A percentile compares a stretch with the other conserved stretches of the same genome.
phyloP scores from a whole-genome alignment of 2,797 vertebrate species.

The Apodemus agrarius region DNA sequence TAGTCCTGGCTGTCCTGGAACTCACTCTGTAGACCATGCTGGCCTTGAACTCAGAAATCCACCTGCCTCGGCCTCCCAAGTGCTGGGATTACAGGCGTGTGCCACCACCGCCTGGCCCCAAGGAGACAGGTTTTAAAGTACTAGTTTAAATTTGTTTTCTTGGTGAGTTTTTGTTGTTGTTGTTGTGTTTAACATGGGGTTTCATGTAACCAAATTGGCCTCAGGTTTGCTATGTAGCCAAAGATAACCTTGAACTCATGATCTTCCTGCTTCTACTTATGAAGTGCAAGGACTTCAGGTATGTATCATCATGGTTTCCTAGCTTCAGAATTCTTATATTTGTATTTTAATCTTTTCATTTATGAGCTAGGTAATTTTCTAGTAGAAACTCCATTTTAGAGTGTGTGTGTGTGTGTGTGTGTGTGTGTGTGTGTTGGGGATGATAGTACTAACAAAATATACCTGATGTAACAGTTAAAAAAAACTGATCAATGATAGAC shows the following conservation, averaged over 20 bases:
- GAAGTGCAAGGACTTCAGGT: background rate
- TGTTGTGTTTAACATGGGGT: background rate
- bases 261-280: background rate
- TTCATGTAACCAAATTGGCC: background rate
- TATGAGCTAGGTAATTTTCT: background rate
- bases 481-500: background rate
- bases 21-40: background rate
- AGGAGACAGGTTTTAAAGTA: background rate
- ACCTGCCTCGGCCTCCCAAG: background rate
- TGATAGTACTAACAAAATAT: background rate
- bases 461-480: background rate
- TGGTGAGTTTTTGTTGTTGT: background rate
- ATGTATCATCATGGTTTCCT: background rate
- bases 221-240: background rate
- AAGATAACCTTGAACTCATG: background rate
- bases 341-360: background rate
- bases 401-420: background rate
- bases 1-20: background rate
- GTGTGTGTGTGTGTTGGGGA: background rate
- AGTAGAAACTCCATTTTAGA: conserved; percentile 37
- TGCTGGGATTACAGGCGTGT: background rate
- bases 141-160: background rate
- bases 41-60: background rate
- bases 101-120: too few species aligned
- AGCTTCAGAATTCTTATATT: background rate